These are phyloP conservation scores for Palaemon carinicauda DNA, from an alignment of 1,140 invertebrate genomes.

Conservation along the genomic window DNA sequence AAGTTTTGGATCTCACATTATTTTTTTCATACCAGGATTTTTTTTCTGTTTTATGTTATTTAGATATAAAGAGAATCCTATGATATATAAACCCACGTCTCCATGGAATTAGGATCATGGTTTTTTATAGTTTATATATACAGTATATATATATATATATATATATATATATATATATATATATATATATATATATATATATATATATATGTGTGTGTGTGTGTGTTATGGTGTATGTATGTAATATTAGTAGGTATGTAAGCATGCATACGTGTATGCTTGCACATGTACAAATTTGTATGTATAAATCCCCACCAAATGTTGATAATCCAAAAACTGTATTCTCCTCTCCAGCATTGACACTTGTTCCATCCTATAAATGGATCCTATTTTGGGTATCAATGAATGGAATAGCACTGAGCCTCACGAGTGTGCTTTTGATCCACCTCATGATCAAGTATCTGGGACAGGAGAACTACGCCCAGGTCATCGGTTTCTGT, in stretches of 20 bases:
- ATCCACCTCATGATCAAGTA: slow-evolving; percentile 23
- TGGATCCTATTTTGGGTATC: slow-evolving; percentile 20
- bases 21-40: no score
- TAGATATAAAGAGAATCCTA: no score
- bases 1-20: no score
- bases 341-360: background rate
- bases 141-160: no score
- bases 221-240: background rate
- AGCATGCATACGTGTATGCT: background rate
- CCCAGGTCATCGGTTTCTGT: slow-evolving; percentile 25
- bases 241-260: no score
- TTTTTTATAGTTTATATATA: no score
- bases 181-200: background rate
- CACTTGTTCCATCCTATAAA: background rate
- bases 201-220: background rate
- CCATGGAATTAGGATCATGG: no score
- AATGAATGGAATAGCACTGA: slow-evolving; percentile 10
- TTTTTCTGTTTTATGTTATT: no score
- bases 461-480: background rate
- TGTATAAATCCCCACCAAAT: no score
- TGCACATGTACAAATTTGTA: background rate
- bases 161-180: no score
- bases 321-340: background rate
- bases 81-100: no score
- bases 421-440: background rate